Evolutionary conservation across 1,140 invertebrate species (phyloP).

Genomic region (Lutraria rhynchaena): DNA sequence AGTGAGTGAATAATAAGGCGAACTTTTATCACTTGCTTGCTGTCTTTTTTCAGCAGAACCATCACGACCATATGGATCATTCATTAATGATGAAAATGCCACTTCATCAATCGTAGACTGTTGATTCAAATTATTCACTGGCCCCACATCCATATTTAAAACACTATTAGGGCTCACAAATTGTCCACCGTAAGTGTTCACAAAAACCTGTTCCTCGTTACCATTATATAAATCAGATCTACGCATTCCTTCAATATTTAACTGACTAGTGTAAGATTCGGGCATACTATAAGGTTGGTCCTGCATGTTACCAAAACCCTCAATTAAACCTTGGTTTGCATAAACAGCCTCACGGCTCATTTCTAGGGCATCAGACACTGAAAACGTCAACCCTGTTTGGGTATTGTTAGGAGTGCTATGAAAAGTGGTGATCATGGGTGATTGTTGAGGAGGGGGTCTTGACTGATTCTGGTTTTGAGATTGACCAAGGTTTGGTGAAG

Average conservation of each 20-base stretch:
- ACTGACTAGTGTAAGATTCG: conserved; percentile 37
- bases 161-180: conserved; percentile 55
- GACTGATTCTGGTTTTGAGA: conserved; percentile 11
- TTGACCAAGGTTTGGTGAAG: conserved; percentile 24
- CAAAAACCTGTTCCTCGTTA: conserved; percentile 47
- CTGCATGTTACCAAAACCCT: conserved; percentile 2
- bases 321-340: conserved; percentile 40
- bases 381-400: conserved; percentile 33
- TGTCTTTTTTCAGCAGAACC: conserved; percentile 43
- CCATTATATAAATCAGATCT: conserved; percentile 35
- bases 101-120: conserved; percentile 69
- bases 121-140: neutral
- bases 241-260: conserved; percentile 32
- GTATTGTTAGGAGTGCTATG: conserved; percentile 27
- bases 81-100: conserved; percentile 68
- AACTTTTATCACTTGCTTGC: conserved; percentile 61
- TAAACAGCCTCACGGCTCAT: conserved; percentile 46
- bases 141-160: conserved; percentile 44
- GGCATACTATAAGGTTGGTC: conserved; percentile 17
- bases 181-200: conserved; percentile 34
- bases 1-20: conserved; percentile 48
- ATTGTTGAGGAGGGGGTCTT: conserved; percentile 29
- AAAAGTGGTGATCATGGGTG: conserved; percentile 47
- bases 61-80: conserved; percentile 41
- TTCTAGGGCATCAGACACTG: conserved; percentile 57